phyloP scores from a whole-genome alignment of 2,797 vertebrate genomes.

The Chloroceryle amazona region DNA sequence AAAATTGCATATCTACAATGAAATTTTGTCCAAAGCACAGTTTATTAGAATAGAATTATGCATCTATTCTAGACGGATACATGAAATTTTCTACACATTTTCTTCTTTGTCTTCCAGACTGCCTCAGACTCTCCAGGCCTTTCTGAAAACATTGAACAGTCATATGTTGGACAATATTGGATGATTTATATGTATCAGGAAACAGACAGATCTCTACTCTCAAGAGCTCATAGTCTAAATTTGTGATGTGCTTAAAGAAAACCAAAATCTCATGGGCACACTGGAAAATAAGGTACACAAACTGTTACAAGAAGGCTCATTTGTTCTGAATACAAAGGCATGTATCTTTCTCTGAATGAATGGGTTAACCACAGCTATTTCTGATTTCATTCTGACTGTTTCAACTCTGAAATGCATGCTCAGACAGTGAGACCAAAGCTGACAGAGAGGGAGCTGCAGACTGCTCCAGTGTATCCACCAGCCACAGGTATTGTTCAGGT shows the following conservation, averaged over 20 bases:
- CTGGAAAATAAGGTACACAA: neutral
- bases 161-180: neutral
- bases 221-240: neutral
- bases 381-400: conserved; percentile 13
- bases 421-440: neutral
- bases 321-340: neutral
- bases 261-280: neutral
- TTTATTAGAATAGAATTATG: neutral
- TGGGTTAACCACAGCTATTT: conserved; percentile 53
- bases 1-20: neutral
- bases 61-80: neutral
- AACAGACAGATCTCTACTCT: neutral
- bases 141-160: neutral
- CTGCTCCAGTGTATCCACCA: conserved; percentile 2
- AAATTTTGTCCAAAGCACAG: neutral
- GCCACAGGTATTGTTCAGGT: neutral
- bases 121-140: neutral
- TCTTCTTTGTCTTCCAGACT: neutral
- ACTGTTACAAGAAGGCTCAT: neutral
- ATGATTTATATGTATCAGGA: neutral
- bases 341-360: neutral
- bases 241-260: neutral
- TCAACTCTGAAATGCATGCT: conserved; percentile 18
- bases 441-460: conserved; percentile 37
- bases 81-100: neutral